Evolutionary conservation across 1,140 invertebrate genomes (phyloP).

Genomic region (Pararge aegeria): DNA sequence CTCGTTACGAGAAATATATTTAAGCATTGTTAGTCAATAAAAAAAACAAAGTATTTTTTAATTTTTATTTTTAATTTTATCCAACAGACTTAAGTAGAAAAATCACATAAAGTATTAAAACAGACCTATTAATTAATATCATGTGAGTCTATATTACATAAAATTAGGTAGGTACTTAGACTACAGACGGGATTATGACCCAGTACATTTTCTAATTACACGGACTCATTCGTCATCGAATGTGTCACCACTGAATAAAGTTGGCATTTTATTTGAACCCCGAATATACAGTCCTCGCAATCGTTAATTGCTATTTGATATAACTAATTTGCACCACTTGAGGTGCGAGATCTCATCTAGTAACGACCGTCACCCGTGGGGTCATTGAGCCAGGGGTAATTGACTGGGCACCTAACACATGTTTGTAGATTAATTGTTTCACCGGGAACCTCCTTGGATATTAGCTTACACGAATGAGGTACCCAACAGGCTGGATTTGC

Average conservation of each 20-base stretch:
- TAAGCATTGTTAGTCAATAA: conserved; percentile 4
- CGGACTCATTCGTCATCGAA: conserved; percentile 55
- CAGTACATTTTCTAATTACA: conserved; percentile 74
- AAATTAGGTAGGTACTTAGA: conserved; percentile 77
- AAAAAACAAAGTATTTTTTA: conserved; percentile 15
- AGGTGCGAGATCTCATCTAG: conserved; percentile 82
- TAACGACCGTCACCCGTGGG: conserved; percentile 95
- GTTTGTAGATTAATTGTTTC: conserved; percentile 96
- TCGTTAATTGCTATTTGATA: conserved; percentile 56
- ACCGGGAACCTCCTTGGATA: conserved; percentile 94
- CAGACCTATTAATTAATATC: conserved; percentile 78
- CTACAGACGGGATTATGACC: conserved; percentile 79
- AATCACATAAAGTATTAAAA: conserved; percentile 79
- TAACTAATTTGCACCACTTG: conserved; percentile 67
- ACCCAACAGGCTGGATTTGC: conserved; percentile 91
- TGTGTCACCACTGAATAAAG: conserved; percentile 31
- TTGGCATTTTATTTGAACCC: conserved; percentile 40
- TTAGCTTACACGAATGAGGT: conserved; percentile 93
- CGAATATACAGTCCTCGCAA: conserved; percentile 64
- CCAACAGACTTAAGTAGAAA: conserved; percentile 79
- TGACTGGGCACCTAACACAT: conserved; percentile 94
- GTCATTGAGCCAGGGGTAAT: conserved; percentile 97
- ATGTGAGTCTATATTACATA: conserved; percentile 81
- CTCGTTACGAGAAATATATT: not conserved
- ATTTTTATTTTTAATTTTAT: conserved; percentile 77